Conservation (phyloP, 2,113 vertebrate species). For the Corythornis cristatus region DNA sequence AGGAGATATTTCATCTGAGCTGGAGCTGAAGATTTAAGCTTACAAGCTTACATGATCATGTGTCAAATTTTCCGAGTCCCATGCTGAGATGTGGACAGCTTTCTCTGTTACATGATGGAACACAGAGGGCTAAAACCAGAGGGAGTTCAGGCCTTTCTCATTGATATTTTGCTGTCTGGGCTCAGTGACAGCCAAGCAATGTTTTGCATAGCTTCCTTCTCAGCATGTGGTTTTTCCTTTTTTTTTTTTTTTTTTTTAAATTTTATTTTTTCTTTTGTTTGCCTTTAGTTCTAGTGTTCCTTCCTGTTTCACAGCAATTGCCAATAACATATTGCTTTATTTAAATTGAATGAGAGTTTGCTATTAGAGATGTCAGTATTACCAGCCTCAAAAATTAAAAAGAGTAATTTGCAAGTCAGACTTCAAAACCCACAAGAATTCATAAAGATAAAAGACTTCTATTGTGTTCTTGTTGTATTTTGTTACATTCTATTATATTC, state of each 20-base stretch:
- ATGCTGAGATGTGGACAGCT: slow-evolving; percentile 18
- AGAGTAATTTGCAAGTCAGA: neutral
- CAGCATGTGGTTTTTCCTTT: neutral
- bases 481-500: neutral
- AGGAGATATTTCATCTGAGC: neutral
- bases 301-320: neutral
- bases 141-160: neutral
- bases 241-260: neutral
- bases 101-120: neutral
- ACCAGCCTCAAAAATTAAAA: neutral
- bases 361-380: neutral
- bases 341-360: neutral
- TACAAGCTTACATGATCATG: neutral
- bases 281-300: neutral
- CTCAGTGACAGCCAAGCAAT: neutral
- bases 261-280: neutral
- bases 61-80: slow-evolving; percentile 12
- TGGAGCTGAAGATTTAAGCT: slow-evolving; percentile 4
- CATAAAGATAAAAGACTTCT: neutral
- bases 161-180: neutral
- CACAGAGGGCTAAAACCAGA: neutral
- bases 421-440: neutral
- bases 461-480: neutral
- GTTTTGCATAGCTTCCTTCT: neutral
- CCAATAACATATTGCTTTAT: neutral